Conservation (phyloP, 1,140 invertebrate genomes). For the Gyrodactylus salaris region DNA sequence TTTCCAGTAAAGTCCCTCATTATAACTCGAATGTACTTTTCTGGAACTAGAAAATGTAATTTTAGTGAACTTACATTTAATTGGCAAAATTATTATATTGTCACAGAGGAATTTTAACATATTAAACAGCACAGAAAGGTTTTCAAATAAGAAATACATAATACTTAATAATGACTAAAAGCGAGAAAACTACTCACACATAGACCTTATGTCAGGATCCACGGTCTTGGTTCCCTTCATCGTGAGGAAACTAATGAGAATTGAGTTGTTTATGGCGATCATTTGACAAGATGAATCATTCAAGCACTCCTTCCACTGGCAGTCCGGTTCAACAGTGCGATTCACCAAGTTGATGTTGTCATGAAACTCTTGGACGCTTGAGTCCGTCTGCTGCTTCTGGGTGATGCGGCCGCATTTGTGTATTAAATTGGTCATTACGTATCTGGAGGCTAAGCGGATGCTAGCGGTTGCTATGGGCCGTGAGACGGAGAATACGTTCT, state of each 20-base stretch:
- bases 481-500: neutral
- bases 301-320: neutral
- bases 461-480: neutral
- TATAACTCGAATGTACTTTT: conserved; percentile 29
- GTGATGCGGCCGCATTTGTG: neutral
- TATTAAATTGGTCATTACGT: neutral
- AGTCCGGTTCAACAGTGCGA: too few relatives aligned
- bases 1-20: conserved; percentile 72
- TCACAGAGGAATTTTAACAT: too few relatives aligned
- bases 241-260: neutral
- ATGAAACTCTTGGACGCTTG: neutral
- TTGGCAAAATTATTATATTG: too few relatives aligned
- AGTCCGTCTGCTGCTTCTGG: too few relatives aligned
- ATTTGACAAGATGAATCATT: neutral
- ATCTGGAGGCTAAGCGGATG: neutral
- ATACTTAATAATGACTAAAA: too few relatives aligned
- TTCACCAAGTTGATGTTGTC: neutral
- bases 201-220: too few relatives aligned
- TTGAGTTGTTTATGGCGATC: neutral
- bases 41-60: neutral
- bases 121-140: too few relatives aligned
- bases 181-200: too few relatives aligned
- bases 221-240: too few relatives aligned
- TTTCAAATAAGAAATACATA: too few relatives aligned
- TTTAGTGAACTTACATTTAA: too few relatives aligned